A percentile compares a stretch with the other conserved stretches of the same genome.
Conservation (phyloP, 2,888 invertebrate genomes). For the Pristionchus arcanus region DNA sequence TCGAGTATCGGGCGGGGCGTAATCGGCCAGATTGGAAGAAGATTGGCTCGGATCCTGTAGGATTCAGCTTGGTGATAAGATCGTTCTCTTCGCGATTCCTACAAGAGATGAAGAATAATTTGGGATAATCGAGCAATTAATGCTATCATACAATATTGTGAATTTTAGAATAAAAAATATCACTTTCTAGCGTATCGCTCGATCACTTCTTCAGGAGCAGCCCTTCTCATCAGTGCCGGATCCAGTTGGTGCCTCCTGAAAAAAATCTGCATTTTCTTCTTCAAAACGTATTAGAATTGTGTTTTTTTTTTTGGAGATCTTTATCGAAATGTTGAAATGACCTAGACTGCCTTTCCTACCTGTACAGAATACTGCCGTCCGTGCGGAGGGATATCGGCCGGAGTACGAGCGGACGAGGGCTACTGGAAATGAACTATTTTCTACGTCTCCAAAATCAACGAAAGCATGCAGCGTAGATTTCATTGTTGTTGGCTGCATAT, state of each 20-base stretch:
- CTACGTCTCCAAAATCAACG: neutral
- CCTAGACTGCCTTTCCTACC: too few relatives aligned
- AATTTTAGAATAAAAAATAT: neutral
- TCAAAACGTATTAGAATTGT: too few relatives aligned
- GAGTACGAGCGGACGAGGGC: neutral
- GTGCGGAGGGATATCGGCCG: neutral
- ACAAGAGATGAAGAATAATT: neutral
- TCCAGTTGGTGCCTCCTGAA: slow-evolving; percentile 8
- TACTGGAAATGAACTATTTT: neutral
- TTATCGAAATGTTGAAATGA: too few relatives aligned
- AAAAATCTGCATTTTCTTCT: too few relatives aligned
- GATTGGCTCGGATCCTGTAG: neutral
- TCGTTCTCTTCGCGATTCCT: neutral
- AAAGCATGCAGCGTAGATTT: neutral
- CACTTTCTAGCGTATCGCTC: slow-evolving; percentile 18
- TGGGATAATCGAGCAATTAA: neutral
- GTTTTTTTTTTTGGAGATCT: too few relatives aligned
- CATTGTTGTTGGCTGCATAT: neutral
- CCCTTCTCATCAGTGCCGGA: neutral
- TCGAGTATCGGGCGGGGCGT: slow-evolving; percentile 7
- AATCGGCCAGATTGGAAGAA: neutral
- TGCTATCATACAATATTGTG: too few relatives aligned
- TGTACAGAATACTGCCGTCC: neutral
- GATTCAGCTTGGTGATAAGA: neutral
- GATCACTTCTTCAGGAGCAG: neutral